Conservation (phyloP, 1,140 invertebrate species). For the Bombus haemorrhoidalis region DNA sequence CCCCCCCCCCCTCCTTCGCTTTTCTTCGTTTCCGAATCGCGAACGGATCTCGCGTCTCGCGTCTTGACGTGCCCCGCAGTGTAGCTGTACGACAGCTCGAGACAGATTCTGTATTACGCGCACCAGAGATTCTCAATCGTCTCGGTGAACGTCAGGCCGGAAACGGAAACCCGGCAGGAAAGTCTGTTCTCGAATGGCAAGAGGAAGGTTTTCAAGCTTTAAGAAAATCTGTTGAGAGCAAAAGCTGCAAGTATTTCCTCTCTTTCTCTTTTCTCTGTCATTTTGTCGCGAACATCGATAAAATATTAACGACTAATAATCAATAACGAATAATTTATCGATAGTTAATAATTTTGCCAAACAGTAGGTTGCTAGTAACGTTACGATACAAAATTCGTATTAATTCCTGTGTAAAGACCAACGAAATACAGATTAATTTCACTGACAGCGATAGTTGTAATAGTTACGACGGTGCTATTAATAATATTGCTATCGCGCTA, state of each 20-base stretch:
- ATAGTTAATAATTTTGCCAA: too few species aligned
- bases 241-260: background rate
- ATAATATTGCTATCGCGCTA: background rate
- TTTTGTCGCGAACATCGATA: background rate
- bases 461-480: background rate
- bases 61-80: constrained; percentile 46
- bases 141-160: background rate
- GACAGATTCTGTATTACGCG: constrained; percentile 34
- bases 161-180: background rate
- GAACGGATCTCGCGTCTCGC: constrained; percentile 38
- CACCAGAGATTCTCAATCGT: constrained; percentile 34
- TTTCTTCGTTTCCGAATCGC: constrained; percentile 55
- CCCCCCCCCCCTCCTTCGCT: constrained; percentile 19
- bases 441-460: fast-evolving
- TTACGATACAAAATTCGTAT: too few species aligned
- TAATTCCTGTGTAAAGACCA: too few species aligned
- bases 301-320: too few species aligned
- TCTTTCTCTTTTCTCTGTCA: background rate
- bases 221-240: background rate
- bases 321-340: fast-evolving
- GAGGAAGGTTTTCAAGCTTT: background rate
- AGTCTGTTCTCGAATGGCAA: background rate
- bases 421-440: too few species aligned
- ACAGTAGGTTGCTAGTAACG: too few species aligned
- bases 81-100: background rate